Evolutionary conservation across 2,888 invertebrate species (phyloP).

Genomic region (Tipula unca): DNA sequence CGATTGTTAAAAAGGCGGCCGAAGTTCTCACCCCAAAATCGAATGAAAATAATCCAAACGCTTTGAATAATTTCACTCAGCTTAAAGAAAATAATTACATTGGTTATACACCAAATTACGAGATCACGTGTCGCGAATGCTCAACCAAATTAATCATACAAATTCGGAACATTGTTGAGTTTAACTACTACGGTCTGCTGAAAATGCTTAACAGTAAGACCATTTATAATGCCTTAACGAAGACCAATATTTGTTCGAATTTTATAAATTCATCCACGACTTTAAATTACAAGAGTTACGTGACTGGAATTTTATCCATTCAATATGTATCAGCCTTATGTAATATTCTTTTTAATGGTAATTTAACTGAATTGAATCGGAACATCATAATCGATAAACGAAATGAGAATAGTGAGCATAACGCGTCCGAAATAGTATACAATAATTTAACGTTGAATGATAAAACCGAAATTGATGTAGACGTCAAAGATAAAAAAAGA

Average conservation of each 20-base stretch:
- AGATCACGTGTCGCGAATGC: conserved; percentile 67
- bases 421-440: conserved; percentile 21
- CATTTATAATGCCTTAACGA: conserved; percentile 51
- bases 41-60: neutral
- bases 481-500: neutral
- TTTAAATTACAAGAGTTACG: conserved; percentile 44
- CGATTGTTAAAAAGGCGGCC: conserved; percentile 86
- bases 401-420: neutral
- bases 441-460: conserved; percentile 26
- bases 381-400: neutral
- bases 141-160: conserved; percentile 59
- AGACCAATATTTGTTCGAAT: conserved; percentile 51
- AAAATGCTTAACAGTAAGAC: conserved; percentile 52
- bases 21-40: conserved; percentile 47
- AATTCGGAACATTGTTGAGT: conserved; percentile 48
- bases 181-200: conserved; percentile 42
- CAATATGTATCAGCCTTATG: conserved; percentile 70
- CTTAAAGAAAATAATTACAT: conserved; percentile 32
- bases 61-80: neutral
- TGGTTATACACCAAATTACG: conserved; percentile 67
- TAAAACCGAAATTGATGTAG: conserved; percentile 17
- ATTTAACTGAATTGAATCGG: conserved; percentile 1
- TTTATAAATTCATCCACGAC: conserved; percentile 46
- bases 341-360: conserved; percentile 48
- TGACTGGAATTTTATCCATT: conserved; percentile 54